These are phyloP conservation scores for Helicoverpa armigera DNA, from an alignment of 1,140 invertebrate genomes.

Conservation along the genomic window DNA sequence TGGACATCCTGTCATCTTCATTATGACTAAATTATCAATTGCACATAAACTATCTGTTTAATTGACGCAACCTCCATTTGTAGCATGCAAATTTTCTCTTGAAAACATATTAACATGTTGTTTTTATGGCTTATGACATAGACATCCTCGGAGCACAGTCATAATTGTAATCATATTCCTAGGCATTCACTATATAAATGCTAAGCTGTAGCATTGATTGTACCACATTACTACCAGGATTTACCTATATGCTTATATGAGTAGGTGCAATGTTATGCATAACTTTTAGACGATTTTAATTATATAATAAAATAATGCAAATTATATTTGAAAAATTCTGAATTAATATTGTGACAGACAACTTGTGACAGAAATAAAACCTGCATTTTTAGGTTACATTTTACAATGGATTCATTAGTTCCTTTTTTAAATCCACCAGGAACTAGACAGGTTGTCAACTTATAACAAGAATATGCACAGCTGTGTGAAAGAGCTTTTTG, in stretches of 20 bases:
- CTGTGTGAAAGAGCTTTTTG: too few relatives aligned
- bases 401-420: too few relatives aligned
- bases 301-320: too few relatives aligned
- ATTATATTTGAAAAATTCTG: too few relatives aligned
- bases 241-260: neutral
- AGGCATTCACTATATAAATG: constrained; percentile 14
- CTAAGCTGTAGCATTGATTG: constrained; percentile 12
- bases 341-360: too few relatives aligned
- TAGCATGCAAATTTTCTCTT: constrained; percentile 48
- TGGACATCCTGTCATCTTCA: constrained; percentile 5
- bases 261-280: neutral
- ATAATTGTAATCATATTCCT: constrained; percentile 43
- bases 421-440: too few relatives aligned
- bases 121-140: constrained; percentile 43
- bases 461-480: too few relatives aligned
- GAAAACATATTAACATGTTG: constrained; percentile 45
- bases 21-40: constrained; percentile 42
- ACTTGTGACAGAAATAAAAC: too few relatives aligned
- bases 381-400: too few relatives aligned
- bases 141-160: constrained; percentile 46
- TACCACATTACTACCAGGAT: neutral
- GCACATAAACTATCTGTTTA: constrained; percentile 42
- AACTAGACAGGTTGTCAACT: too few relatives aligned
- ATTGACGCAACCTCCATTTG: constrained; percentile 35
- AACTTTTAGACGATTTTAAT: neutral